Evolutionary conservation across 2,113 vertebrate genomes (phyloP).

Genomic region (Urocolius indicus): DNA sequence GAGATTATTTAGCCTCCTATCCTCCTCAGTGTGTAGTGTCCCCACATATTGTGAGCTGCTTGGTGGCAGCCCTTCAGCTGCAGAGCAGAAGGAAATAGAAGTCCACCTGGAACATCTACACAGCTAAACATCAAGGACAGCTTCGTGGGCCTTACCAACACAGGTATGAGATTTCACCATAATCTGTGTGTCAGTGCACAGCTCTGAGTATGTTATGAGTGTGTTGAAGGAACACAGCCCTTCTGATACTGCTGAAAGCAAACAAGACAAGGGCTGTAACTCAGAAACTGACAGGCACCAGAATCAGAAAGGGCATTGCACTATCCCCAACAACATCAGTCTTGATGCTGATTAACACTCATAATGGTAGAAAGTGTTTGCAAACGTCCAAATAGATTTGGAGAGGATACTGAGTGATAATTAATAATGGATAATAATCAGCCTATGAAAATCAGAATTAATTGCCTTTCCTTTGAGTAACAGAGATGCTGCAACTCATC

Average conservation of each 20-base stretch:
- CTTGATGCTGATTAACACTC: neutral
- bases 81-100: neutral
- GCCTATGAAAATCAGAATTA: neutral
- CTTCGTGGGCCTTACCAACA: neutral
- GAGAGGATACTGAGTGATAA: neutral
- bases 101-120: neutral
- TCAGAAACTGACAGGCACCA: neutral
- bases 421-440: neutral
- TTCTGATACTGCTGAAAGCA: neutral
- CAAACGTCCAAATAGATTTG: neutral
- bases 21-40: too few species aligned
- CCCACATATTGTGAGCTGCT: neutral
- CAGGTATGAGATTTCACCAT: neutral
- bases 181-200: fast-evolving
- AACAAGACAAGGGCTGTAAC: neutral
- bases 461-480: neutral
- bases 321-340: neutral
- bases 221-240: neutral
- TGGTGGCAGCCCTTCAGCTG: neutral
- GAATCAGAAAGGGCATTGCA: neutral
- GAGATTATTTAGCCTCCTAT: neutral
- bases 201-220: fast-evolving
- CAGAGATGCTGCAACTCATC: neutral
- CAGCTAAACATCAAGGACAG: neutral
- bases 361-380: neutral